Evolutionary conservation across 2,888 invertebrate genomes (phyloP).

Genomic region (Tipula helvola): DNA sequence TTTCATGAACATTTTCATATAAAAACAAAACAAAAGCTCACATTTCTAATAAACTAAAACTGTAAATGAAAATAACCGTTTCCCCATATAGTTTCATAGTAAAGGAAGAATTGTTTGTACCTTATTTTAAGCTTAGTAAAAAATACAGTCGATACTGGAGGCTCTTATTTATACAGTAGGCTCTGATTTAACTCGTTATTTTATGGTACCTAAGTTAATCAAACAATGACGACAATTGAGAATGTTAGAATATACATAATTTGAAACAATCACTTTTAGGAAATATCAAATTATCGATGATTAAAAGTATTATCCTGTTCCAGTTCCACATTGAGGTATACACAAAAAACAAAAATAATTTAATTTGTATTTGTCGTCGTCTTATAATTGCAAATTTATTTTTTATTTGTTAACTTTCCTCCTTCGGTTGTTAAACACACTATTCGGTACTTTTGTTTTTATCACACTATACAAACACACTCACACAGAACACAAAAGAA

Average conservation of each 20-base stretch:
- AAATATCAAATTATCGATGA: neutral
- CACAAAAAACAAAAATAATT: neutral
- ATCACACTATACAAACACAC: neutral
- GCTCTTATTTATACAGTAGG: too few relatives aligned
- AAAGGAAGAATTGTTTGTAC: too few relatives aligned
- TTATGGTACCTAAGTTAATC: neutral
- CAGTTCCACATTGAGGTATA: neutral
- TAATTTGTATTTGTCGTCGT: neutral
- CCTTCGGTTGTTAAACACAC: neutral
- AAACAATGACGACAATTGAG: neutral
- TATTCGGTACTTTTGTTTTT: neutral
- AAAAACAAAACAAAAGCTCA: too few relatives aligned
- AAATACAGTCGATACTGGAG: too few relatives aligned
- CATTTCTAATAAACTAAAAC: too few relatives aligned
- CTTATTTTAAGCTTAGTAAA: too few relatives aligned
- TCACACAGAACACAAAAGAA: neutral
- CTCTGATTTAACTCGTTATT: too few relatives aligned
- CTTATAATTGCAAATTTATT: neutral
- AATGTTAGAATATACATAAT: neutral
- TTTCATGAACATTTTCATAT: too few relatives aligned
- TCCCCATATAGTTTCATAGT: too few relatives aligned
- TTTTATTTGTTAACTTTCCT: neutral
- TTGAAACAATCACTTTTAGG: neutral
- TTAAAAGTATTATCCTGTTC: neutral
- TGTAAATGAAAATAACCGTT: too few relatives aligned